These are phyloP conservation scores for Perithous albicinctus DNA, from an alignment of 2,888 invertebrate genomes.

Conservation along the genomic window DNA sequence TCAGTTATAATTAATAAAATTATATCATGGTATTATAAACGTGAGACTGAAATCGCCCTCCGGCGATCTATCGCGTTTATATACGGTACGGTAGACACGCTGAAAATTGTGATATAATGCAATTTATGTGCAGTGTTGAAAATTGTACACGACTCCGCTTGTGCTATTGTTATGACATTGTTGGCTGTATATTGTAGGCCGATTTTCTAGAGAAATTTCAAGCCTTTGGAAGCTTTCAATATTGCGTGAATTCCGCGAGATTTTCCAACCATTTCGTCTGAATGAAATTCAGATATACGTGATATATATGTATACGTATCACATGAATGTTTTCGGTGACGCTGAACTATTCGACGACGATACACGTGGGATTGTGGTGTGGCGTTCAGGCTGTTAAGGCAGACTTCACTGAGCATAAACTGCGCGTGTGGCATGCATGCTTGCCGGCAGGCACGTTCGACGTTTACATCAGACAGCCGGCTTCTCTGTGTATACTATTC, in stretches of 20 bases:
- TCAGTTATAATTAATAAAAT: conserved; percentile 45
- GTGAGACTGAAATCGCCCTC: conserved; percentile 12
- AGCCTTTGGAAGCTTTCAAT: background rate
- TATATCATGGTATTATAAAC: conserved; percentile 6
- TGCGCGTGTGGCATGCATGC: conserved; percentile 2
- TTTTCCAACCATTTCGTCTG: background rate
- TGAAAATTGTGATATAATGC: background rate
- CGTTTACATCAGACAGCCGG: conserved; percentile 39
- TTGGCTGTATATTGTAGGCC: background rate
- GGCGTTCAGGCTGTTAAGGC: background rate
- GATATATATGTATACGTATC: background rate
- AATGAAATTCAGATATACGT: background rate
- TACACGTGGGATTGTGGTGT: background rate
- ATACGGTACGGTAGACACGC: background rate
- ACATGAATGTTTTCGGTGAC: background rate
- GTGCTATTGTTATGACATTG: conserved; percentile 5
- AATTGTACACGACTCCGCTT: background rate
- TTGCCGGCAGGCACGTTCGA: conserved; percentile 9
- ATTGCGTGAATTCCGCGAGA: background rate
- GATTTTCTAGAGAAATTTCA: conserved; percentile 3
- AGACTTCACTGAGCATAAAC: background rate
- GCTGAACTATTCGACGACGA: background rate
- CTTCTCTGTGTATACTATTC: conserved; percentile 17
- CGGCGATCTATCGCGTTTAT: conserved; percentile 2
- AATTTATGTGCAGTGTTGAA: background rate